Percentiles rank a stretch among this genome's conserved stretches.
Evolutionary conservation across 2,113 vertebrate genomes (phyloP).

Genomic region (Archocentrus centrarchus): DNA sequence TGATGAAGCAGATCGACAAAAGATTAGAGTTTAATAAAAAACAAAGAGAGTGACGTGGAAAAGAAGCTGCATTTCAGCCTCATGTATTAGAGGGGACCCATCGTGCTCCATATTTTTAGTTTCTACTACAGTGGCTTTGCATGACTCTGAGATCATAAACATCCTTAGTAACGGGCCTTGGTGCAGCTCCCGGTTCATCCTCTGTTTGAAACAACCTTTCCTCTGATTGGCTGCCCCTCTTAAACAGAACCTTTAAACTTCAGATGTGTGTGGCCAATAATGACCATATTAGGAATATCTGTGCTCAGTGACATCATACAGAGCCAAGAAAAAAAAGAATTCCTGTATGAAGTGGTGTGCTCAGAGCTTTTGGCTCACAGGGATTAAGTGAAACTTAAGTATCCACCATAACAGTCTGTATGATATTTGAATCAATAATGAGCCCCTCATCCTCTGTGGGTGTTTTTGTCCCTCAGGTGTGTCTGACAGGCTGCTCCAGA

Average conservation of each 20-base stretch:
- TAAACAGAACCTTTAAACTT: background rate
- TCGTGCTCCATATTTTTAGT: background rate
- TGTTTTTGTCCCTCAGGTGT: conserved; percentile 81
- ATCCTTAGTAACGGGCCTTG: background rate
- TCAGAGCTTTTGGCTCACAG: background rate
- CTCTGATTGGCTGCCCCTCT: background rate
- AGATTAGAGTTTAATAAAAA: no score
- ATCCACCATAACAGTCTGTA: no score
- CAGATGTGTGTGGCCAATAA: no score
- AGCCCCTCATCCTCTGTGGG: background rate
- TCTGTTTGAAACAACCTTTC: background rate
- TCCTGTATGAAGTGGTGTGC: background rate
- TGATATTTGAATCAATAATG: background rate
- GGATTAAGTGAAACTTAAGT: background rate
- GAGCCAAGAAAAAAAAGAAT: background rate
- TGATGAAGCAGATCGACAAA: background rate
- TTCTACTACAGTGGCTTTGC: background rate
- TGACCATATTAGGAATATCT: background rate
- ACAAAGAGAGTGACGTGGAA: no score
- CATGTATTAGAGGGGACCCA: background rate
- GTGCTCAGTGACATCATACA: background rate
- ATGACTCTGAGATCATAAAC: background rate
- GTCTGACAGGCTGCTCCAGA: conserved; percentile 89
- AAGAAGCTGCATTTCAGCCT: no score
- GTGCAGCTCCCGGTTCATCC: background rate